Base-by-base conservation (phyloP, 2,888 invertebrate genomes). In the Rutpela maculata region DNA sequence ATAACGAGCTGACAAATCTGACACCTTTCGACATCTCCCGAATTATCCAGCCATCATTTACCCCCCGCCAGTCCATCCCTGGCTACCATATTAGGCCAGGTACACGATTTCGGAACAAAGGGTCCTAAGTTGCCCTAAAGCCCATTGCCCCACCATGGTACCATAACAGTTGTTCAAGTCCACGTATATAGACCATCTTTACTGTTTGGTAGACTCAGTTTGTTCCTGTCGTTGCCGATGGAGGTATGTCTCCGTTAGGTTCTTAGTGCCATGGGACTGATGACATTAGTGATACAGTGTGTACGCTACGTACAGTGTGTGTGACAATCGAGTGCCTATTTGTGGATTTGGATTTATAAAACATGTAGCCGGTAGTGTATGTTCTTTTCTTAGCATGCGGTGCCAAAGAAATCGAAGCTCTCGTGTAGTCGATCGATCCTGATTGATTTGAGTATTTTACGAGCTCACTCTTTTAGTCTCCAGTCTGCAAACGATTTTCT, bases 181-280 rank as follows among this genome's bases (percentile, higher is more conserved):
- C 75, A 76, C 79, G 78, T 81, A 81, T 81, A 81, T 81, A 81
- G 81, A 81, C 81, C 80, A 81, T 75, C 77, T 78, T 50, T 81
- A 72, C 59, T 19, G 79, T 77, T 78, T 69, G 78, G 76, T 56
- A 11, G 60, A 71, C 60, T 65, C 79, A 81, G 81, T 81, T 71
- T 59, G 26, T 55, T 75, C 74, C 72, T 73, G 73, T 22, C 74
- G 59, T 22, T 7, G 73, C 35, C 43, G 74, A 60, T 26, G 72
- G 22, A 67, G 59, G 15, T 50, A 55, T 26, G 55, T 10, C 55
- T 26, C 55, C 11, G 26, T n/a, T 67, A 18, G 15, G 43, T 38
- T 38, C 38, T 65, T 35, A 18, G 38, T 38, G 35, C 31, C 19
- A 65, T 65, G 43, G n/a, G 65, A 65, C 55, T 19, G 15, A 26